phyloP scores from a whole-genome alignment of 2,113 vertebrate species.

The Sialia sialis region DNA sequence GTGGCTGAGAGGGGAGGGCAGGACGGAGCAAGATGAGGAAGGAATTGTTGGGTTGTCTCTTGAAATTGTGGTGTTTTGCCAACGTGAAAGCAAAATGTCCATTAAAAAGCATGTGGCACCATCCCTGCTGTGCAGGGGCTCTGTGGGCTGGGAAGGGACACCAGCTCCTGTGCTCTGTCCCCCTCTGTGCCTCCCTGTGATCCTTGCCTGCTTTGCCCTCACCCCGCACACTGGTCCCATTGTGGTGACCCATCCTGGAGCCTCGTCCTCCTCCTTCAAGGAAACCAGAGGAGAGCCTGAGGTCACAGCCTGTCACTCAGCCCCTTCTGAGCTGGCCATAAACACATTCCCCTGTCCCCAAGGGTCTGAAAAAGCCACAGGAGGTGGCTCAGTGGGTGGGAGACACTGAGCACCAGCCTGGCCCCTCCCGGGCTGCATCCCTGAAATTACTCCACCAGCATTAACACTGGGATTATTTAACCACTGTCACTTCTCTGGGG shows the following conservation, averaged over 20 bases:
- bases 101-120: background rate
- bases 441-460: background rate
- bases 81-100: rapidly evolving
- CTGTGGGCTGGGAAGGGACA: background rate
- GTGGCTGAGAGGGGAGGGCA: background rate
- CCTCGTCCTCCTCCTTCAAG: background rate
- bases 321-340: background rate
- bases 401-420: rapidly evolving
- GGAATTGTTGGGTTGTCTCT: background rate
- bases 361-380: background rate
- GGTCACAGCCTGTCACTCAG: background rate
- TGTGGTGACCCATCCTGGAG: background rate
- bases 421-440: background rate
- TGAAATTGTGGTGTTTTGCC: background rate
- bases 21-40: background rate
- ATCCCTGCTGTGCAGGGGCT: background rate
- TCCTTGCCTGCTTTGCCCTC: background rate
- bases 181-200: background rate
- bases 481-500: background rate
- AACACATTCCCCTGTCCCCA: rapidly evolving
- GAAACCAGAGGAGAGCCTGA: background rate
- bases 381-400: background rate
- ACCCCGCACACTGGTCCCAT: rapidly evolving
- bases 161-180: too few species aligned
- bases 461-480: background rate